Evolutionary conservation across 2,797 vertebrate species (phyloP), one percentile per base, ranked within the genome.

Genomic region (Sebastes taczanowskii): DNA sequence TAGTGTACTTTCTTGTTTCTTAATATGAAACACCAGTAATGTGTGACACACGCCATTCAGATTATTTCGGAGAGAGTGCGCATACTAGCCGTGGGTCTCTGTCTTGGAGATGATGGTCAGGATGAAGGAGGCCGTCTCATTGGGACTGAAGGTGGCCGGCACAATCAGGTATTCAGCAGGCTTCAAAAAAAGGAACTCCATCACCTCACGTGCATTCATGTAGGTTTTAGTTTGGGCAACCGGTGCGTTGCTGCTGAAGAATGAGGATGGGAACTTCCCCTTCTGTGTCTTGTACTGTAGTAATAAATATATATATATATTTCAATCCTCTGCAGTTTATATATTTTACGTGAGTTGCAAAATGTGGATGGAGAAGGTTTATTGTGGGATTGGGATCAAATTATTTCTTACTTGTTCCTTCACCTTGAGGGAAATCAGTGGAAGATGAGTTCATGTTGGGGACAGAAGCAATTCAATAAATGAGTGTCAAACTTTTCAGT

Each of bases 121-220:
- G 78, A 95, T 14, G 78, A 95, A 95, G 53, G 93, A 93, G 7
- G 88, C 89, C 0, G 83, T 81, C 42, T 94, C 78, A 1, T 92
- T 86, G 55, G 89, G 78, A 0, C 27, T 34, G 20, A 52, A 84
- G 6, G 94, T 93, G 55, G 87, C 92, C 0, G 95, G 95, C 14
- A 96, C 91, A 0, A 96, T 92, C 64, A 96, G 64, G 61, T 95
- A 95, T 25, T 93, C 87, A 2, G 88, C 95, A 0, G 95, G 88
- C 32, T 78, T 84, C 68, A 96, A 81, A 1, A 0, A 8, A 0
- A 92, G 38, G 14, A 89, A 87, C 80, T 90, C 85, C 76, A 78
- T 94, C 53, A 94, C 92, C 32, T 94, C 91, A 2, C 95, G 92
- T 0, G 78, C n/a, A 1, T 93, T 82, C 3, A 72, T 2, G 30